Percentiles rank a stretch among this genome's conserved stretches.
Evolutionary conservation across 2,888 invertebrate genomes (phyloP).

Genomic region (Xestia sexstrigata): DNA sequence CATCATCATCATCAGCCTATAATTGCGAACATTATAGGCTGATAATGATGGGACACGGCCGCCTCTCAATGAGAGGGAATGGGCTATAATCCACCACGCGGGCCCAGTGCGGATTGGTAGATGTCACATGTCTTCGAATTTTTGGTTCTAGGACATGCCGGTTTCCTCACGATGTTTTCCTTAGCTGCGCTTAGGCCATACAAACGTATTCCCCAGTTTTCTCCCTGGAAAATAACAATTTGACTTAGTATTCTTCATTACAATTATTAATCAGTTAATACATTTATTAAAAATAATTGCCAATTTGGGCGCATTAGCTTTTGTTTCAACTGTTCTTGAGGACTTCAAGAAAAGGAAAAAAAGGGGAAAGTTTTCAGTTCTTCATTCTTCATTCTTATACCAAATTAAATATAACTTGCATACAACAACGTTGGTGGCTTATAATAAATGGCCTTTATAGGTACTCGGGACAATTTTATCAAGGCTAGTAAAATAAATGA

Average conservation of each 20-base stretch:
- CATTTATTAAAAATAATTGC: not conserved
- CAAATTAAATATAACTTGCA: not conserved
- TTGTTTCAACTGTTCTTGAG: not conserved
- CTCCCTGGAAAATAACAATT: not conserved
- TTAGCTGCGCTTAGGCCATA: not conserved
- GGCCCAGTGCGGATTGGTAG: no score
- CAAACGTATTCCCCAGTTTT: not conserved
- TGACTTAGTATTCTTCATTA: not conserved
- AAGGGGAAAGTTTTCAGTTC: no score
- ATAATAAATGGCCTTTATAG: slow-evolving; percentile 56
- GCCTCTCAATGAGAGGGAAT: no score
- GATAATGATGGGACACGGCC: no score
- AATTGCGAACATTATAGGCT: no score
- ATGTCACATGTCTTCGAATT: no score
- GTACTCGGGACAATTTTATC: slow-evolving; percentile 25
- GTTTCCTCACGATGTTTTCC: no score
- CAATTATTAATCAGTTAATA: not conserved
- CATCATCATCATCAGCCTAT: no score
- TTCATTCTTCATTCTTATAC: no score
- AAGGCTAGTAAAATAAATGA: not conserved
- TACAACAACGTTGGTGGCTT: not conserved
- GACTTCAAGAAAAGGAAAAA: no score
- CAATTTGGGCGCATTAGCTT: not conserved
- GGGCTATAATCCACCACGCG: no score
- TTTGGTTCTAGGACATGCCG: no score